A percentile compares a stretch with the other conserved stretches of the same genome.
Conservation (phyloP, 2,888 invertebrate species). For the Drosophila sordidapex region DNA sequence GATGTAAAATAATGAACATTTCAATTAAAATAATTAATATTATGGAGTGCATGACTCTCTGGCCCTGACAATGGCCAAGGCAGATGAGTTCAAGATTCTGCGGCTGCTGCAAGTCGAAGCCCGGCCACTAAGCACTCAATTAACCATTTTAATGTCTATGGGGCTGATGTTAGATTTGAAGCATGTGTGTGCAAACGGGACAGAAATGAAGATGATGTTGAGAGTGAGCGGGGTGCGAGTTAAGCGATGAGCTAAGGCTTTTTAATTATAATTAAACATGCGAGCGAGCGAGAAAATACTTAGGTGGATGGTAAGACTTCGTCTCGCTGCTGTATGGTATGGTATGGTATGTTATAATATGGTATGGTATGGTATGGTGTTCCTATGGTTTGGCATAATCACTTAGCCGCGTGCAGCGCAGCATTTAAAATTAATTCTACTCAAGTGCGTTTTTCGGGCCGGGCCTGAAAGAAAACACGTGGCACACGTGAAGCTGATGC, state of each 20-base stretch:
- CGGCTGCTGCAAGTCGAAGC: constrained; percentile 38
- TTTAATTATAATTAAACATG: constrained; percentile 82
- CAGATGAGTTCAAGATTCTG: constrained; percentile 57
- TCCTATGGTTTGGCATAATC: constrained; percentile 68
- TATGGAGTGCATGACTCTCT: constrained; percentile 58
- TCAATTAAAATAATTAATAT: constrained; percentile 81
- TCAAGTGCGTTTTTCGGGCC: constrained; percentile 77
- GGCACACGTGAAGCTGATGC: constrained; percentile 51
- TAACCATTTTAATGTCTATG: constrained; percentile 81
- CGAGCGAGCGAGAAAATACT: constrained; percentile 55
- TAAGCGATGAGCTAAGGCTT: constrained; percentile 49
- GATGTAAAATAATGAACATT: constrained; percentile 81
- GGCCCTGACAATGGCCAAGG: constrained; percentile 40
- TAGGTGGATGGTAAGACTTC: constrained; percentile 29
- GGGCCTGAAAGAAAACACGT: constrained; percentile 52
- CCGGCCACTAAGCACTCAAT: constrained; percentile 80
- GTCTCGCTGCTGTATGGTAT: constrained; percentile 12
- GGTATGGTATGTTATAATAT: constrained; percentile 8
- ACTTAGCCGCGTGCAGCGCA: constrained; percentile 78
- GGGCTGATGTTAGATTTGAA: constrained; percentile 50
- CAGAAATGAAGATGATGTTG: too few species aligned
- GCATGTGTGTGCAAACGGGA: constrained; percentile 51
- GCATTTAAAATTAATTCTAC: constrained; percentile 82
- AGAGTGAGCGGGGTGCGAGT: constrained; percentile 5
- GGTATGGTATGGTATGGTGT: constrained; percentile 9